Percentiles rank a stretch among this genome's conserved stretches.
These are phyloP conservation scores for Phycodurus eques DNA, from an alignment of 2,113 vertebrate genomes.

Conservation along the genomic window DNA sequence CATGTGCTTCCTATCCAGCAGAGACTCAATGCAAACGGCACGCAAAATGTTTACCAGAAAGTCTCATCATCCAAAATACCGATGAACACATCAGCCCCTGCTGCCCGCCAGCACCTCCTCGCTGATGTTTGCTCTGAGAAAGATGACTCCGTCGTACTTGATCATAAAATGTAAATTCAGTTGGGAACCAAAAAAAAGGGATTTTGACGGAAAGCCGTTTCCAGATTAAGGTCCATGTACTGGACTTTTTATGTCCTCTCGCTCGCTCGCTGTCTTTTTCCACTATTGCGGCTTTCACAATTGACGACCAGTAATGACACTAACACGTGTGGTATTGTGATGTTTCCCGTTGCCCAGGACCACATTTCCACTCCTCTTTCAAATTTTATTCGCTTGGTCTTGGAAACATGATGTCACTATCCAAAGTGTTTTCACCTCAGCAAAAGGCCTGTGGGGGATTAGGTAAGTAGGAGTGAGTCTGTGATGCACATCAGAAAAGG, in stretches of 20 bases:
- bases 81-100: slow-evolving; percentile 42
- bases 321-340: slow-evolving; percentile 19
- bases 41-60: slow-evolving; percentile 33
- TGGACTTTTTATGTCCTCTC: slow-evolving; percentile 7
- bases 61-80: slow-evolving; percentile 33
- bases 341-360: slow-evolving; percentile 21
- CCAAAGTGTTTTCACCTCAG: slow-evolving; percentile 51
- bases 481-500: slow-evolving; percentile 14
- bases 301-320: slow-evolving; percentile 17
- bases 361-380: slow-evolving; percentile 39
- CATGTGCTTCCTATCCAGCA: slow-evolving; percentile 56
- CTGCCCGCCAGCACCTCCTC: slow-evolving; percentile 1
- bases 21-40: slow-evolving; percentile 22
- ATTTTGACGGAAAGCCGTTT: not conserved
- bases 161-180: slow-evolving; percentile 13
- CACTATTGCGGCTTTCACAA: not conserved
- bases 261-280: not conserved
- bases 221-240: too few relatives aligned
- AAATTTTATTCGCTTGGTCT: slow-evolving; percentile 33
- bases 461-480: slow-evolving; percentile 5
- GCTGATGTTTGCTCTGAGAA: slow-evolving; percentile 42
- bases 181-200: not conserved
- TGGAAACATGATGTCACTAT: slow-evolving; percentile 52
- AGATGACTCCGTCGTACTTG: not conserved
- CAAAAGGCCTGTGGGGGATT: slow-evolving; percentile 22